Conservation (phyloP, 2,113 vertebrate species). For the Excalfactoria chinensis region DNA sequence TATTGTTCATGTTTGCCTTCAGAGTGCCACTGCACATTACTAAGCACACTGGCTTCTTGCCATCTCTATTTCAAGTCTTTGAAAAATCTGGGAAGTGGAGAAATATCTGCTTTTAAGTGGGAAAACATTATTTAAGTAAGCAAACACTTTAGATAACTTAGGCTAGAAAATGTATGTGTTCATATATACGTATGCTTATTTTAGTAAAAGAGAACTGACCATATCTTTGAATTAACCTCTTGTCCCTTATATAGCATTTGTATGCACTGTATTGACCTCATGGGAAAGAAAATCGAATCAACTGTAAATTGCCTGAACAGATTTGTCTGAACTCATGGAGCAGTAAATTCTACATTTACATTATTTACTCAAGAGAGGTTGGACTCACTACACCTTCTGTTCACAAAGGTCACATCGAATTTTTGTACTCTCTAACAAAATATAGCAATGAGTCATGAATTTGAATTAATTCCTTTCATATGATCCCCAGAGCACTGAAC, state of each 20-base stretch:
- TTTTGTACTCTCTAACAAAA: neutral
- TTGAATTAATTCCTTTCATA: neutral
- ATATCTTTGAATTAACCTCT: constrained; percentile 35
- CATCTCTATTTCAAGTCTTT: constrained; percentile 57
- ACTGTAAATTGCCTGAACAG: constrained; percentile 49
- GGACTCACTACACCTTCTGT: constrained; percentile 26
- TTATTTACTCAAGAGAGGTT: constrained; percentile 43
- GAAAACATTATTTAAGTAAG: constrained; percentile 33
- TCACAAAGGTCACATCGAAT: neutral
- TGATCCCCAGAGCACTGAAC: neutral
- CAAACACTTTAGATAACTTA: constrained; percentile 26
- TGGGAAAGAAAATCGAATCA: constrained; percentile 45
- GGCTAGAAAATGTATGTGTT: constrained; percentile 17
- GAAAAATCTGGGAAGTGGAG: constrained; percentile 29
- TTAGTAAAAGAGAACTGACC: neutral
- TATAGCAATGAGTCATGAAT: neutral
- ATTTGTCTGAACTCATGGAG: constrained; percentile 40
- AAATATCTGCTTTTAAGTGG: constrained; percentile 54
- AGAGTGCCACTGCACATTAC: neutral
- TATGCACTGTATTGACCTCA: constrained; percentile 38
- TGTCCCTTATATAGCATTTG: neutral
- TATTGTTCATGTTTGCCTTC: neutral
- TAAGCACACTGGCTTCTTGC: neutral
- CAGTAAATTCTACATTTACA: constrained; percentile 57
- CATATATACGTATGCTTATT: neutral